Base-by-base conservation (phyloP, 2,113 vertebrate species). In the Prunella fulvescens region DNA sequence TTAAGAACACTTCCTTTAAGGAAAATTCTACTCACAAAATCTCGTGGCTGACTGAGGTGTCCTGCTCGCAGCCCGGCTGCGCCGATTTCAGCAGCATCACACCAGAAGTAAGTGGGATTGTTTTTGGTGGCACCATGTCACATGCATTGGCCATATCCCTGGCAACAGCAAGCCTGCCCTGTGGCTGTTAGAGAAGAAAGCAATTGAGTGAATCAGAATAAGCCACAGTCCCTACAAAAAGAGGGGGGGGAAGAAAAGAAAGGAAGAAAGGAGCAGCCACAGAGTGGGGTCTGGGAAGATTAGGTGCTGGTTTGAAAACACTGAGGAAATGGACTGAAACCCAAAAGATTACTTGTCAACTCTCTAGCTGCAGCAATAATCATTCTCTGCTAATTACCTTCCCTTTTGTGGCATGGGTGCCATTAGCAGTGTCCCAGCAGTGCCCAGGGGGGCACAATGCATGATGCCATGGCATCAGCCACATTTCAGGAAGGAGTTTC, bases 141-240 rank as follows among this genome's bases (percentile, higher is more conserved):
- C 96, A 92, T 95, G 84, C 95, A 95, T 73, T 77, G 45, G 23
- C 81, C 37, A 94, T 95, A 95, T 91, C 95, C 96, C 65, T 92
- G 94, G 95, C 91, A 97, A 95, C 94, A 95, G 93, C 6, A 4
- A 88, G 94, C 47, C 78, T 93, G 93, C 81, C 91, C 87, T 82
- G 33, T 25, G 62, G 84, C 93, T 73, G 56, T 39, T 66, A 14
- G 26, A 42, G 89, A 85, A 81, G 81, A 91, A 92, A 91, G 89
- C 91, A 91, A 66, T 40, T 3, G 48, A 92, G 50, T 54, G 91
- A 90, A 94, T 87, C 81, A 85, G 67, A 95, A 90, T 88, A 72
- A 96, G 62, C 84, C 78, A 77, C 28, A 91, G 93, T 73, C 66
- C 39, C 78, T 58, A 66, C 48, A 91, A 93, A 90, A 74, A 65